phyloP scores from a whole-genome alignment of 2,888 invertebrate species.

The Tetrapedia diversipes region DNA sequence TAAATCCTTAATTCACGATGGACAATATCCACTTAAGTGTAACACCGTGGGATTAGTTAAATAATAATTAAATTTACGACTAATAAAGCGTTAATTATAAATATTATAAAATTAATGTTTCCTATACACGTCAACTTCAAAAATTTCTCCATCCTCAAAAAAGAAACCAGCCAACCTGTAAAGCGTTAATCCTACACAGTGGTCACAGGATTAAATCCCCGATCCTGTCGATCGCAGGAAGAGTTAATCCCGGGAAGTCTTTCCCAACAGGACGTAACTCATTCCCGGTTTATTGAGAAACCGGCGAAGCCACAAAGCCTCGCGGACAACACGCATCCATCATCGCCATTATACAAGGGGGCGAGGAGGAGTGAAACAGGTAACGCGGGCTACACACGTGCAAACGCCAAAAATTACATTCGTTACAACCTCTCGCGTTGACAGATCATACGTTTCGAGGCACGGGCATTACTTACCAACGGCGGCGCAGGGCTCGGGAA shows the following conservation, averaged over 20 bases:
- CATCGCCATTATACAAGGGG: conserved; percentile 43
- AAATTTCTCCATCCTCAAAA: too few relatives aligned
- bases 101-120: too few relatives aligned
- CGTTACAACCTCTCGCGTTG: conserved; percentile 29
- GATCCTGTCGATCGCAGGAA: conserved; percentile 25
- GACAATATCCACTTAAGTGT: too few relatives aligned
- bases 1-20: too few relatives aligned
- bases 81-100: too few relatives aligned
- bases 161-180: too few relatives aligned
- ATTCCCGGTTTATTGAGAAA: conserved; percentile 48
- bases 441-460: conserved; percentile 50
- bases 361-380: too few relatives aligned
- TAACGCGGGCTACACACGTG: neutral
- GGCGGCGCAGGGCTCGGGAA: conserved; percentile 13
- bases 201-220: conserved; percentile 10
- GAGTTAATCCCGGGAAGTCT: conserved; percentile 38
- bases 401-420: conserved; percentile 48
- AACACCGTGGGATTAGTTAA: too few relatives aligned
- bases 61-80: too few relatives aligned
- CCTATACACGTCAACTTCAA: too few relatives aligned
- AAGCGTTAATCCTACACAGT: too few relatives aligned
- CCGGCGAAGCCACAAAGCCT: conserved; percentile 11
- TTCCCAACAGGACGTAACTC: conserved; percentile 44
- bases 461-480: conserved; percentile 53
- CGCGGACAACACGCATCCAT: conserved; percentile 24